These are phyloP conservation scores for Drosophila conformis DNA, from an alignment of 2,888 invertebrate genomes.

Conservation along the genomic window DNA sequence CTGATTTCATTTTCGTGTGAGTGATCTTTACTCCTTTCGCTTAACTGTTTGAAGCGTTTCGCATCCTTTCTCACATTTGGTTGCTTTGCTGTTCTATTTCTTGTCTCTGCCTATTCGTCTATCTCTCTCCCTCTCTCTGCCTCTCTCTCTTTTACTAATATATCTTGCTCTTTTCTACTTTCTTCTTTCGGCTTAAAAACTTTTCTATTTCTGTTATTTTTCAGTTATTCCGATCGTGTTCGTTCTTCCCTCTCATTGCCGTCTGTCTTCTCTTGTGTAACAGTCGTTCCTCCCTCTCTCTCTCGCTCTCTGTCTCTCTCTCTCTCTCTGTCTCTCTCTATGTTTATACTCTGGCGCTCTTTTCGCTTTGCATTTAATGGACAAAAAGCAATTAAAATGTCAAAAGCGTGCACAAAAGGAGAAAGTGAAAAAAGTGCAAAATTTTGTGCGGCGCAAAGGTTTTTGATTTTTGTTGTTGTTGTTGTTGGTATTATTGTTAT, in stretches of 20 bases:
- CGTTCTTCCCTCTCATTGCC: not conserved
- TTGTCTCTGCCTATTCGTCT: not conserved
- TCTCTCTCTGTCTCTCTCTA: not conserved
- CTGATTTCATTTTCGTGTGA: not conserved
- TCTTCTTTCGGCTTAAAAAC: not conserved
- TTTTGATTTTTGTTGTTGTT: slow-evolving; percentile 15
- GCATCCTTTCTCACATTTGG: not conserved
- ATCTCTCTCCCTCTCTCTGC: not conserved
- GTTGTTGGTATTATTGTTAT: no score
- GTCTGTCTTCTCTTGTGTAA: slow-evolving; percentile 1
- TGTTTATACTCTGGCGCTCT: slow-evolving; percentile 11
- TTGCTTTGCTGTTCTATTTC: not conserved
- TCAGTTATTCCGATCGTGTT: not conserved
- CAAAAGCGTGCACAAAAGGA: slow-evolving; percentile 80
- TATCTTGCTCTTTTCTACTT: not conserved
- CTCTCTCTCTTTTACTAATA: not conserved
- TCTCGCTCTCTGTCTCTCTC: not conserved
- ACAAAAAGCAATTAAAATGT: slow-evolving; percentile 80
- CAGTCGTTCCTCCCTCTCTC: not conserved
- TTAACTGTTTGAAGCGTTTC: not conserved
- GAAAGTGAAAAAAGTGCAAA: slow-evolving; percentile 78
- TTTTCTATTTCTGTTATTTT: not conserved
- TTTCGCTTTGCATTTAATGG: slow-evolving; percentile 64
- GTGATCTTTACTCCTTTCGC: not conserved
- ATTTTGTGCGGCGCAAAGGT: slow-evolving; percentile 53